Percentiles rank a stretch among this genome's conserved stretches.
These are phyloP conservation scores for Salpingus planirostris DNA, from an alignment of 2,888 invertebrate species.

Conservation along the genomic window DNA sequence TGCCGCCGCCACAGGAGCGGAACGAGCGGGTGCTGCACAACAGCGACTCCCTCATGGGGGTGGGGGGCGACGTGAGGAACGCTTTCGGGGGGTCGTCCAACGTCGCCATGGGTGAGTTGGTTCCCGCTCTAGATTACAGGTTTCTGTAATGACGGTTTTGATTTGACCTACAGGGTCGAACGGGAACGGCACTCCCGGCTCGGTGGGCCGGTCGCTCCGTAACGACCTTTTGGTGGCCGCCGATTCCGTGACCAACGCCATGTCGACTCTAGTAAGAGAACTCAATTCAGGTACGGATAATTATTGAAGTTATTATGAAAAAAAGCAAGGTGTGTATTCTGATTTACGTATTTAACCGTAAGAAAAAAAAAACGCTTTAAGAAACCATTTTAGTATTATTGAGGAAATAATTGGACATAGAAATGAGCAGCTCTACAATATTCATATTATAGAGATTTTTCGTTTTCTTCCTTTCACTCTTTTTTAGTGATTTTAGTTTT, in stretches of 20 bases:
- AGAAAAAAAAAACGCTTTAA: too few relatives aligned
- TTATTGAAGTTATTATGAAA: slow-evolving; percentile 20
- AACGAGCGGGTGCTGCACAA: slow-evolving; percentile 28
- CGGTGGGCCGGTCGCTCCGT: slow-evolving; percentile 55
- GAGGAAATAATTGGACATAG: too few relatives aligned
- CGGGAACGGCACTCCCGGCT: slow-evolving; percentile 38
- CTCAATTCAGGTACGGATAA: slow-evolving; percentile 74
- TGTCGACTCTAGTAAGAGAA: slow-evolving; percentile 94
- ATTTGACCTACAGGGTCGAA: slow-evolving; percentile 24
- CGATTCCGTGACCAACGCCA: slow-evolving; percentile 95
- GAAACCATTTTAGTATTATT: too few relatives aligned
- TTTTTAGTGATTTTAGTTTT: too few relatives aligned
- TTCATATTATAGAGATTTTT: too few relatives aligned
- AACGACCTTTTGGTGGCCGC: slow-evolving; percentile 91
- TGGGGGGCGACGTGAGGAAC: slow-evolving; percentile 52
- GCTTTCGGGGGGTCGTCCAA: slow-evolving; percentile 38
- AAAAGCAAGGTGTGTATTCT: slow-evolving; percentile 8
- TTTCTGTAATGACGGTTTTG: not conserved
- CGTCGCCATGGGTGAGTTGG: slow-evolving; percentile 24
- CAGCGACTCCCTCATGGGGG: slow-evolving; percentile 45
- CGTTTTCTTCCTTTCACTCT: too few relatives aligned
- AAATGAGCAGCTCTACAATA: too few relatives aligned
- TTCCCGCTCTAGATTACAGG: not conserved
- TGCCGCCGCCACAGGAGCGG: slow-evolving; percentile 24
- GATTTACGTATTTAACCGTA: too few relatives aligned